Base-by-base conservation (phyloP, 2,113 vertebrate genomes). In the Cavia aperea region DNA sequence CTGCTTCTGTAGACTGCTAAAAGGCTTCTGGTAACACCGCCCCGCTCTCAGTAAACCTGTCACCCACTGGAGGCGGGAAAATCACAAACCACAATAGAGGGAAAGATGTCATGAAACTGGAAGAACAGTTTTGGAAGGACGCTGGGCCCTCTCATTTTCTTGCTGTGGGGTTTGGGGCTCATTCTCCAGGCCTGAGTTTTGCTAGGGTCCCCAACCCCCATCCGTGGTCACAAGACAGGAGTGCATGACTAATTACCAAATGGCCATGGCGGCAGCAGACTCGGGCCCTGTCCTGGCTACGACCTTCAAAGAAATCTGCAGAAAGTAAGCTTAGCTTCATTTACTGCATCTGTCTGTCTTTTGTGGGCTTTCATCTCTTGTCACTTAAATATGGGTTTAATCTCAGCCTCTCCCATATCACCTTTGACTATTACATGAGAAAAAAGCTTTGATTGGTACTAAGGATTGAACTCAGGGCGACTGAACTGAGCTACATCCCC, bases 311-410 rank as follows among this genome's bases (percentile, higher is more conserved):
- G 46, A 94, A 84, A 68, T 56, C n/a, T 91, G 70, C 72, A 89
- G 81, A 82, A 79, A 81, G 46, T 46, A 89, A 85, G 4, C 15
- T 82, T 19, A 51, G 78, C 83, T 14, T 88, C 46, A 4, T 16
- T 63, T 13, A 56, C 21, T 66, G 68, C 1, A 23, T 36, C 36
- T 89, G 39, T 39, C 33, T 78, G 19, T 72, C 81, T 92, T 77
- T 12, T 26, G 23, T 36, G 81, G 29, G 18, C 75, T 81, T 73
- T 84, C 31, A 49, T 43, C 39, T 39, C 73, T 26, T 49, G 54
- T 31, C 70, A 73, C 49, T 89, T 89, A 95, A 81, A 92, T 19
- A 72, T 13, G 16, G 39, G 19, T 81, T 93, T 63, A 90, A 39
- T 88, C 7, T 36, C 83, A 89, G 87, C 13, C 18, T 70, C 1